Evolutionary conservation across 1,140 invertebrate genomes (phyloP), one percentile per base, ranked within the genome.

Genomic region (Teleogryllus occipitalis): DNA sequence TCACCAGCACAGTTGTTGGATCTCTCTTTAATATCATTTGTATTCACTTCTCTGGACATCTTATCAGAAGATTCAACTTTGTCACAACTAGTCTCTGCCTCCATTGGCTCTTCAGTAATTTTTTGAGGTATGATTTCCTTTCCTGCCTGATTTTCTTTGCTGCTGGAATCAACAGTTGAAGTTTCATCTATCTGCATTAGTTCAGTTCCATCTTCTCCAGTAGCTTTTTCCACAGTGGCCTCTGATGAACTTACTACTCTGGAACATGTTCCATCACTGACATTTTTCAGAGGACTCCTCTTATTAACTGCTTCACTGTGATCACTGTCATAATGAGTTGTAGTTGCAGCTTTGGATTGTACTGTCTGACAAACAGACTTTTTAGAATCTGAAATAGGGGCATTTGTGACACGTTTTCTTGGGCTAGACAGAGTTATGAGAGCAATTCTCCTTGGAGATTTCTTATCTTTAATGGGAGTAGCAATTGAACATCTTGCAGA

Each of bases 381-480:
- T 39, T 39, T 39, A 39, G 27, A 5, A 75, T 4, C 39, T 12
- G 74, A 75, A 75, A 12, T 12, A 46, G 47, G 47, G 75, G 75
- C 2, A 46, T 76, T 76, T 15, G 75, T 21, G 0, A 49, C 21
- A 15, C 47, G 8, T 77, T 77, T 77, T 21, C n/a, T 15, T 47
- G 75, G 75, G 75, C 75, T 76, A 46, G 75, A 76, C 15, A 76
- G 47, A n/a, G 47, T 27, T 15, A 76, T 18, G 39, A 47, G 75
- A 46, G n/a, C 47, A 46, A 76, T 76, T 76, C 75, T 76, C 39
- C 75, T 76, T 46, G 39, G 75, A 76, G 39, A 46, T 14, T 76
- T 76, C 22, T 46, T 18, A 46, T 76, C 27, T 22, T 22, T 46
- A 47, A 18, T 18, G 18, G 8, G 8, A 76, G 27, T 47, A 8